Evolutionary conservation across 1,140 invertebrate species (phyloP), one percentile per base, ranked within the genome.

Genomic region (Drusus annulatus): DNA sequence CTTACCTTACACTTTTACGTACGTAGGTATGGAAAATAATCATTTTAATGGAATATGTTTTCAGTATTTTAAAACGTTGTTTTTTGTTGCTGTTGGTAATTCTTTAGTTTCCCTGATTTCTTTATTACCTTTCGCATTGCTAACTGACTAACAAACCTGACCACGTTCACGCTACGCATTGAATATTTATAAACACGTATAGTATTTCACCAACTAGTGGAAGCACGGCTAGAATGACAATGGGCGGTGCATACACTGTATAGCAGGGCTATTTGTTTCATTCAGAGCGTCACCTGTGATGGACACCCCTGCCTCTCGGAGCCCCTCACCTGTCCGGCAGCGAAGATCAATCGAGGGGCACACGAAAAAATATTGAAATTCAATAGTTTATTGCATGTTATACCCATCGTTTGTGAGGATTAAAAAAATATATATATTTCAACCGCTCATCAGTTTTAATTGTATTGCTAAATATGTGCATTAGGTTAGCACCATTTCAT

Each of bases 211-310:
- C 58, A 23, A 51, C 13, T 52, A 7, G 71, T 75, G 71, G 71
- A 82, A 71, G 51, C 78, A 56, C 73, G 78, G 68, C 65, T 19
- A 25, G 78, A 78, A 83, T 83, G 76, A 83, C 81, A 83, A 83
- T 80, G 68, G 58, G 51, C 78, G 60, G 31, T 76, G 50, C 76
- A 77, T 45, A 10, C 36, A 45, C 36, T 45, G 36, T 45, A 45
- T 45, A 45, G 36, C 71, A 60, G 60, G 62, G 25, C 79, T 76
- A 80, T 80, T 83, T 83, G 81, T 80, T 83, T 83, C 58, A 83
- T 78, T 74, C 69, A 74, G 79, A 71, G 75, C 81, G 76, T 80
- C 79, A 83, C 81, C 81, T 83, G 81, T 78, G 69, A 76, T 71
- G 19, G 45, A 13, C 23, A n/a, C 52, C 25, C 52, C 54, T 31